Conservation (phyloP, 2,113 vertebrate genomes). For the Lamprotornis superbus region DNA sequence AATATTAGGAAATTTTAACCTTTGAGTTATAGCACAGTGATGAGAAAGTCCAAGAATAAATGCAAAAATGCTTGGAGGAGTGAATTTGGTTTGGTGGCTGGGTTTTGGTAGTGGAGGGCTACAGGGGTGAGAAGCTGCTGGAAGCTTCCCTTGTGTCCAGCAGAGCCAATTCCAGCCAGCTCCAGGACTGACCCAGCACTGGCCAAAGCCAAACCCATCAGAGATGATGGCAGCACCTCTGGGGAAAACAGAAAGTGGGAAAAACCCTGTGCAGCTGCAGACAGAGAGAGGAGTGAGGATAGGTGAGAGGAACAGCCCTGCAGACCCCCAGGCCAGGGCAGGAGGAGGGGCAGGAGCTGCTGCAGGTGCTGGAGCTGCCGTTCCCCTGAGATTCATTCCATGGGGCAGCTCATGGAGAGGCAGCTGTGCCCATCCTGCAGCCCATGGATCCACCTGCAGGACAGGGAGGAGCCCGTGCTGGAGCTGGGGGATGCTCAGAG, state of each 20-base stretch:
- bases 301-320: neutral
- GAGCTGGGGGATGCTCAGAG: neutral
- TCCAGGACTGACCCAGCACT: neutral
- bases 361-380: fast-evolving
- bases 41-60: neutral
- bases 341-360: neutral
- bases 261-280: neutral
- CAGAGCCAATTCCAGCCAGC: neutral
- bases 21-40: fast-evolving
- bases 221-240: neutral
- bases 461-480: fast-evolving
- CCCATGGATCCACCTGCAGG: neutral
- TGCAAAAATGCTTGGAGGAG: neutral
- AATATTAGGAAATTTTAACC: neutral
- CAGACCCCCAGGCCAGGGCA: neutral
- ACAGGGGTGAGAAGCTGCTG: neutral
- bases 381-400: neutral
- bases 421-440: neutral
- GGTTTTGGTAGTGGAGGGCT: neutral
- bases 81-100: fast-evolving
- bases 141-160: neutral
- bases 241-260: neutral
- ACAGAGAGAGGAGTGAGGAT: neutral
- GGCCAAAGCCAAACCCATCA: neutral
- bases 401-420: neutral